A percentile compares a stretch with the other conserved stretches of the same genome.
Conservation (phyloP, 2,797 vertebrate species). For the Rachycentron canadum region DNA sequence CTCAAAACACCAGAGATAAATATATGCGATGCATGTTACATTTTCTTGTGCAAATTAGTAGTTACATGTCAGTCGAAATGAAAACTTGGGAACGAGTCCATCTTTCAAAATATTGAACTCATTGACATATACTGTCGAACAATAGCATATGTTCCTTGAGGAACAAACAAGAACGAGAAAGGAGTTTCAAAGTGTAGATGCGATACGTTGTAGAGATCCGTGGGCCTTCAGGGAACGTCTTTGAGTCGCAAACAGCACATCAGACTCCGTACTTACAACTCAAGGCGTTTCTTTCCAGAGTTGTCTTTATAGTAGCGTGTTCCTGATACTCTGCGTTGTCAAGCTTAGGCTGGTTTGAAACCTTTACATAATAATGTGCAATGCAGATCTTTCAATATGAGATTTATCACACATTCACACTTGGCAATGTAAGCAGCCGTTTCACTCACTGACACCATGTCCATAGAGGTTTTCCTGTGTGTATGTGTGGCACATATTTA, state of each 20-base stretch:
- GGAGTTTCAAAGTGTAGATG: conserved; percentile 56
- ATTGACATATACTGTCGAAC: neutral
- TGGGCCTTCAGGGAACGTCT: conserved; percentile 47
- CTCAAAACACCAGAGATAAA: neutral
- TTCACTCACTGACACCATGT: conserved; percentile 39
- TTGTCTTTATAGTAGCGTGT: conserved; percentile 28
- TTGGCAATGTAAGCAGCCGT: conserved; percentile 7
- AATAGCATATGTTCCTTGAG: conserved; percentile 36
- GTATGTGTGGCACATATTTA: conserved; percentile 39
- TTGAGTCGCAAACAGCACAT: conserved; percentile 54
- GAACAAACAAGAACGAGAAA: conserved; percentile 48
- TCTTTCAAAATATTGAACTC: conserved; percentile 42
- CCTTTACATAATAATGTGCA: conserved; percentile 35
- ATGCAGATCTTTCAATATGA: conserved; percentile 19
- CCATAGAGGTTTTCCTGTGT: conserved; percentile 14
- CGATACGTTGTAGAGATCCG: conserved; percentile 17
- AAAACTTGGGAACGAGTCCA: conserved; percentile 7
- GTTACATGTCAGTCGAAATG: neutral
- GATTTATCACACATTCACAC: conserved; percentile 28
- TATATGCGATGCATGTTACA: neutral
- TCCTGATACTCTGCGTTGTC: conserved; percentile 22
- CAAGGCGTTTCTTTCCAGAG: conserved; percentile 38
- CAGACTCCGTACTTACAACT: conserved; percentile 38
- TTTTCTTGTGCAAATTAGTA: neutral
- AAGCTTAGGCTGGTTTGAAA: conserved; percentile 39